These are phyloP conservation scores for Terrapene triunguis DNA, from an alignment of 2,113 vertebrate genomes.

Conservation along the genomic window DNA sequence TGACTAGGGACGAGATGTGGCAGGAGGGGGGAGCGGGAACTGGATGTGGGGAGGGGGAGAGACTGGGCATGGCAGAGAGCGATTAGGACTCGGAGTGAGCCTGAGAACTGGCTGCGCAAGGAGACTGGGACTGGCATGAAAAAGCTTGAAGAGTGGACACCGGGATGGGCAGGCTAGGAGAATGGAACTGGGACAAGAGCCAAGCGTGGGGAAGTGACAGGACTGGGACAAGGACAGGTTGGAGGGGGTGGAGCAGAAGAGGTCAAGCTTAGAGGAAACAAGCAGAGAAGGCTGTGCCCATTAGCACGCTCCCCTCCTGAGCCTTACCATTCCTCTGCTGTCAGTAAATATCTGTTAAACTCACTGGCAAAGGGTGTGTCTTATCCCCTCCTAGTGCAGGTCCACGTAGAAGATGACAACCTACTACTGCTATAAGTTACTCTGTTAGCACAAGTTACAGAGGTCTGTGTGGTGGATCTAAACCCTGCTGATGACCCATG, in stretches of 20 bases:
- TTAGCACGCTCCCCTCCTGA: background rate
- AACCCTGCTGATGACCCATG: background rate
- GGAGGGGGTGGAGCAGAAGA: background rate
- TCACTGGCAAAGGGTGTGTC: background rate
- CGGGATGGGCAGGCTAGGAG: background rate
- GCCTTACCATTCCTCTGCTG: too few relatives aligned
- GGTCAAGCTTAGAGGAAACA: background rate
- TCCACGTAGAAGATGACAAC: background rate
- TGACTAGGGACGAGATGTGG: background rate
- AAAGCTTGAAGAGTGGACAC: too few relatives aligned
- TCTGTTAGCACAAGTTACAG: background rate
- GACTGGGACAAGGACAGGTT: background rate
- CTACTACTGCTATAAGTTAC: background rate
- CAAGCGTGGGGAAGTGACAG: background rate
- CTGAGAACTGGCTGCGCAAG: too few relatives aligned
- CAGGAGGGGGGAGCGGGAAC: background rate
- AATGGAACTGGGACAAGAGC: background rate
- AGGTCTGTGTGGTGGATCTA: background rate
- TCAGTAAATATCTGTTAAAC: background rate
- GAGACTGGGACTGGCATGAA: too few relatives aligned
- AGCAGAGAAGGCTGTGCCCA: background rate
- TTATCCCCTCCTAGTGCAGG: background rate
- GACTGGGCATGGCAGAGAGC: background rate
- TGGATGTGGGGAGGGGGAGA: background rate
- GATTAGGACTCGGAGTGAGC: background rate